Base-by-base conservation (phyloP, 64 coral and sea anemone species). In the Montipora efflorescens region DNA sequence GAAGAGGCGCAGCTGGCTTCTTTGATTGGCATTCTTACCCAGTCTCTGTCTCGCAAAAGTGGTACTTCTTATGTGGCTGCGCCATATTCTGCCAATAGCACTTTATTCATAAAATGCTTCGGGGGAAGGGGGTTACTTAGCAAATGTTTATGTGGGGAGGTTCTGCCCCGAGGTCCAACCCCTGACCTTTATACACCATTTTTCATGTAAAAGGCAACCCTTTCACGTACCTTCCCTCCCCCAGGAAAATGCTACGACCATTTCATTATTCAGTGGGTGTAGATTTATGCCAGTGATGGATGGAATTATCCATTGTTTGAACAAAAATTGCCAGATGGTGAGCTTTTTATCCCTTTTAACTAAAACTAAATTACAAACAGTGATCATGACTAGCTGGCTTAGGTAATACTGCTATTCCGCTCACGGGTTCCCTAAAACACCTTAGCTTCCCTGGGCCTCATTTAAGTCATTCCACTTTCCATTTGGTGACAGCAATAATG, bases 401-500 rank as follows among this genome's bases (percentile, higher is more conserved):
- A 69, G 67, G 67, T 21, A 69, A 69, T 69, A 69, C 67, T 69
- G 67, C 67, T 69, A 69, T 69, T 69, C 67, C n/a, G 13, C 13
- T 69, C 3, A 69, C 5, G 67, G 67, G 21, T 69, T 69, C 67
- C 67, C 67, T 69, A 69, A 69, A 69, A 69, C 67, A 6, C 67
- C 67, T 69, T 69, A 69, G 67, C 67, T 15, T 55, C 67, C 67
- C 67, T 69, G 67, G 67, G n/a, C 67, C 67, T 69, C 67, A 69
- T 69, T 69, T 69, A 8, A 69, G 67, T 69, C 67, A 69, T 69
- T 69, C 67, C 67, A 69, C 67, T 69, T 69, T 69, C 67, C 67
- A 69, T 69, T 69, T 69, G 67, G 67, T 69, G 67, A 69, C 67
- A 69, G 67, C 67, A 69, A 69, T 69, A 69, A 69, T 69, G 67